These are phyloP conservation scores for Oceanodroma leucorhoa DNA, from an alignment of 2,797 vertebrate species.

Conservation along the genomic window DNA sequence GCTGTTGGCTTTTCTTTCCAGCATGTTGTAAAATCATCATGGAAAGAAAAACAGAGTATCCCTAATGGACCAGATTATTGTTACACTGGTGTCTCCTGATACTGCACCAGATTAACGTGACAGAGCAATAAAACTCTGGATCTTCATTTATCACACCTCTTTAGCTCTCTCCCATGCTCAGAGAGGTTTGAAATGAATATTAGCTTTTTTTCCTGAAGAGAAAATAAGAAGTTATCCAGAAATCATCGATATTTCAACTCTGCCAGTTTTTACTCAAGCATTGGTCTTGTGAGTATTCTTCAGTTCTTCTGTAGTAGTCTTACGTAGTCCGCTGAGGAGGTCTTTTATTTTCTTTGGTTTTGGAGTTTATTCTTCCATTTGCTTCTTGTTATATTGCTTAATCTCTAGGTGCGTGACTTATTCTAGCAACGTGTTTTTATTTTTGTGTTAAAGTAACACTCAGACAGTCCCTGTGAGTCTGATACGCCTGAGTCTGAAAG, in stretches of 20 bases:
- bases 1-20: neutral
- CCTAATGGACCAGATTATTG: neutral
- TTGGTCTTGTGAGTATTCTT: neutral
- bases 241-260: neutral
- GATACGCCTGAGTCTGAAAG: neutral
- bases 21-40: neutral
- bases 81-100: neutral
- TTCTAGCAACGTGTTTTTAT: neutral
- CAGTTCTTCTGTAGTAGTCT: neutral
- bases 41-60: constrained; percentile 24
- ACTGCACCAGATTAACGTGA: neutral
- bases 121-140: neutral
- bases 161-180: neutral
- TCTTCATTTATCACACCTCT: constrained; percentile 1
- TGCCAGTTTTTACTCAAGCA: neutral
- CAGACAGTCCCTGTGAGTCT: neutral
- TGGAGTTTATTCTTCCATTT: neutral
- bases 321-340: neutral
- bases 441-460: neutral
- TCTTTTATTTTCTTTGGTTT: neutral
- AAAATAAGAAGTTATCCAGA: neutral
- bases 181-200: neutral
- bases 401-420: neutral
- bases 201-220: neutral
- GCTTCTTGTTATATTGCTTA: neutral